phyloP scores from a whole-genome alignment of 2,888 invertebrate genomes.

The Corythucha ciliata region DNA sequence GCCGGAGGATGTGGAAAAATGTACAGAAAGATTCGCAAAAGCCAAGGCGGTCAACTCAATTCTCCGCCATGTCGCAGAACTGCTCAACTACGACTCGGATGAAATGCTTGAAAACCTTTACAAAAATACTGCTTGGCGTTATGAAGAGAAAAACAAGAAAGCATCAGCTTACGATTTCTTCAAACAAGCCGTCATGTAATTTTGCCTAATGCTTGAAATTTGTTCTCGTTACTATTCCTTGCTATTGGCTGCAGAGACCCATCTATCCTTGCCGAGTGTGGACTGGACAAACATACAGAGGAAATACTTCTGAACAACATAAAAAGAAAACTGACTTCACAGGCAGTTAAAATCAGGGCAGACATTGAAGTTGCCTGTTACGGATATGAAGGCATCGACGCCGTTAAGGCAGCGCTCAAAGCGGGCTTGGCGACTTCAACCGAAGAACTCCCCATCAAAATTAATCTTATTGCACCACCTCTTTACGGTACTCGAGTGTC shows the following conservation, averaged over 20 bases:
- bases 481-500: constrained; percentile 76
- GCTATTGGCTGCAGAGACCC: constrained; percentile 64
- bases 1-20: constrained; percentile 94
- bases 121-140: constrained; percentile 94
- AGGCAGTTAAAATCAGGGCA: constrained; percentile 90
- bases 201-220: constrained; percentile 16
- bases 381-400: constrained; percentile 97
- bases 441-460: constrained; percentile 91
- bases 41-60: constrained; percentile 98
- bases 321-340: constrained; percentile 89
- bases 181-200: constrained; percentile 92
- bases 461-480: constrained; percentile 97
- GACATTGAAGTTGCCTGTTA: constrained; percentile 92
- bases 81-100: constrained; percentile 81
- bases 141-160: constrained; percentile 94
- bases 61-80: constrained; percentile 91
- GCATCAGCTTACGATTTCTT: constrained; percentile 96
- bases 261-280: constrained; percentile 89
- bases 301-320: constrained; percentile 89
- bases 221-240: constrained; percentile 18
- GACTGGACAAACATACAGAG: constrained; percentile 83
- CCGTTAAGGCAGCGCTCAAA: constrained; percentile 85
- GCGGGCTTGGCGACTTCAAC: constrained; percentile 85
- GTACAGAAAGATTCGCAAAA: constrained; percentile 96
- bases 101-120: constrained; percentile 92